Evolutionary conservation across 1,140 invertebrate genomes (phyloP).

Genomic region (Elymnias hypermnestra): DNA sequence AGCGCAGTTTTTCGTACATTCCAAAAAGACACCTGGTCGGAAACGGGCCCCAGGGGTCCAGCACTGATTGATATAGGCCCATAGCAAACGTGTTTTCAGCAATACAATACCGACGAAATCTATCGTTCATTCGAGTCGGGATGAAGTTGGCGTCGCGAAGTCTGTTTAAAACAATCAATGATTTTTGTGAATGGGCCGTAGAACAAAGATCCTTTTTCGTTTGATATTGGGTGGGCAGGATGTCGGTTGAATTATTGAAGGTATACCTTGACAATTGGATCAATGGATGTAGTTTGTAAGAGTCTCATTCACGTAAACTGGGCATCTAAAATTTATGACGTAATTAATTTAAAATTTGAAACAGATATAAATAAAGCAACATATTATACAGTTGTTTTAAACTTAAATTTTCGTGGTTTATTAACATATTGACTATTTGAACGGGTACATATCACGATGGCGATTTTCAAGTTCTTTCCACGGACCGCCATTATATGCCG

Average conservation of each 20-base stretch:
- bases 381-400: too few relatives aligned
- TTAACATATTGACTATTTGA: too few relatives aligned
- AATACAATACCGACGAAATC: slow-evolving; percentile 58
- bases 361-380: too few relatives aligned
- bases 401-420: too few relatives aligned
- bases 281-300: slow-evolving; percentile 22
- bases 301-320: slow-evolving; percentile 8
- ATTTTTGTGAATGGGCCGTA: slow-evolving; percentile 65
- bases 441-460: too few relatives aligned
- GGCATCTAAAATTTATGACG: slow-evolving; percentile 9
- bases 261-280: slow-evolving; percentile 26
- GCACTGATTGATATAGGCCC: slow-evolving; percentile 66
- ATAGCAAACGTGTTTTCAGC: slow-evolving; percentile 46
- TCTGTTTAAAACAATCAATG: slow-evolving; percentile 75
- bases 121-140: slow-evolving; percentile 45
- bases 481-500: too few relatives aligned
- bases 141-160: slow-evolving; percentile 57
- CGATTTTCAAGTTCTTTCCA: too few relatives aligned
- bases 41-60: slow-evolving; percentile 69
- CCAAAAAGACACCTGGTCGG: slow-evolving; percentile 73
- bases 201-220: slow-evolving; percentile 63
- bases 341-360: too few relatives aligned
- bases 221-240: slow-evolving; percentile 48
- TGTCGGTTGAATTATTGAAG: slow-evolving; percentile 55
- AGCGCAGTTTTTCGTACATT: slow-evolving; percentile 70